Percentiles rank a stretch among this genome's conserved stretches.
phyloP scores from a whole-genome alignment of 1,140 invertebrate species.

The Drosophila obscura region DNA sequence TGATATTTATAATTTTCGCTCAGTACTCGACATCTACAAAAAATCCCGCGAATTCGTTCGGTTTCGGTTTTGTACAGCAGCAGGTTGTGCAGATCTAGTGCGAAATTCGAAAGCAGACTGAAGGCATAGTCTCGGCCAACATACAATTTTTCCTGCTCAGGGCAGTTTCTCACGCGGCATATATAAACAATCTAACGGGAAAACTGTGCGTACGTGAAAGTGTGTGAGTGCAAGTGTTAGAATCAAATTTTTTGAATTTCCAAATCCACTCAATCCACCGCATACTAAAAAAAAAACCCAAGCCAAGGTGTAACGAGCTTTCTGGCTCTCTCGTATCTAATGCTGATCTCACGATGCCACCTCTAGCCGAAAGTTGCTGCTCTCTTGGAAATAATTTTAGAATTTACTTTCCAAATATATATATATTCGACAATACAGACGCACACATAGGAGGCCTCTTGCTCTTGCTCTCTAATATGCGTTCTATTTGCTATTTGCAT shows the following conservation, averaged over 20 bases:
- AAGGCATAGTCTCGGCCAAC: constrained; percentile 29
- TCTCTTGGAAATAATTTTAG: constrained; percentile 60
- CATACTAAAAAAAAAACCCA: neutral
- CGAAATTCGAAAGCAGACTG: constrained; percentile 68
- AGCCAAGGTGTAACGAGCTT: neutral
- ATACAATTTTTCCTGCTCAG: constrained; percentile 27
- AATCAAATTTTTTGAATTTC: neutral
- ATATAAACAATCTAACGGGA: constrained; percentile 29
- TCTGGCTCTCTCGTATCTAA: neutral
- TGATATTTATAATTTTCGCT: constrained; percentile 44
- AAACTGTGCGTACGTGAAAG: constrained; percentile 16
- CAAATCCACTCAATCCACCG: neutral
- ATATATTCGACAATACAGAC: neutral
- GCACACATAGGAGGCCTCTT: no score
- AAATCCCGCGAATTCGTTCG: constrained; percentile 18
- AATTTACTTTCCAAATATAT: constrained; percentile 19
- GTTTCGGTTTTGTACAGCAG: constrained; percentile 3
- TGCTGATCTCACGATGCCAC: constrained; percentile 27
- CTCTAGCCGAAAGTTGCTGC: constrained; percentile 20
- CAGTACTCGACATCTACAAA: constrained; percentile 25
- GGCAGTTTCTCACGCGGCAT: constrained; percentile 15
- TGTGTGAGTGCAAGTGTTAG: constrained; percentile 20
- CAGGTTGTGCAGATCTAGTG: constrained; percentile 34
- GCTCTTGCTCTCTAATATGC: constrained; percentile 8
- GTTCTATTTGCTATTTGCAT: constrained; percentile 36